Evolutionary conservation across 92 coral and sea anemone genomes (phyloP), one percentile per base, ranked within the genome.

Genomic region (Plumapathes pennacea): DNA sequence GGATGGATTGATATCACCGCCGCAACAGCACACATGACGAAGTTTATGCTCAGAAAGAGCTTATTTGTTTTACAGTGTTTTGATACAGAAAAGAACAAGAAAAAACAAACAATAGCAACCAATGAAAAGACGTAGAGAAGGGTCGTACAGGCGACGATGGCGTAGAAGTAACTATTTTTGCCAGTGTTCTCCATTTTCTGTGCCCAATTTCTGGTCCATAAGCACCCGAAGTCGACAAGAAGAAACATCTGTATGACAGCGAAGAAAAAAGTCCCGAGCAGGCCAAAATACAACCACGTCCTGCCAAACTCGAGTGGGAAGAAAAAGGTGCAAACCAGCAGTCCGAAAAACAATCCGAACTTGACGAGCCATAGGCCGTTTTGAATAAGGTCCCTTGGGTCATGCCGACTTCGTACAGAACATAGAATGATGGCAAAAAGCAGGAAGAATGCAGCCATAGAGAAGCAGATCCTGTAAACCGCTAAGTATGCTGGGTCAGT

Each of bases 401-500:
- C 94, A 20, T 74, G 34, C 69, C 78, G 68, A 12, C 63, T 44
- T 15, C 63, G 55, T 4, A 88, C 97, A 25, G 86, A 81, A 58
- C 76, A 85, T 3, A 91, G 84, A 38, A 91, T 68, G 36, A 91
- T 23, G 4, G 92, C 76, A 55, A 91, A 91, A n/a, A 91, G 63
- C 33, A 91, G 67, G 56, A 76, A 91, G 73, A 91, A 91, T 7
- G 91, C 82, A 17, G 97, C 96, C 97, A 91, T 91, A 50, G 97
- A 83, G 72, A 91, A 83, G 32, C 97, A 91, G 32, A 91, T 78
- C 46, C 97, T 55, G 51, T 91, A 88, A 48, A 91, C 96, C 32
- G 97, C 97, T 42, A 88, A 77, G 65, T 84, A 91, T 23, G 97
- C 97, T 33, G 97, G 97, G 54, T 91, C 97, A 67, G 82, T 91